Conservation (phyloP, 1,140 invertebrate species). For the Trichonephila clavata region DNA sequence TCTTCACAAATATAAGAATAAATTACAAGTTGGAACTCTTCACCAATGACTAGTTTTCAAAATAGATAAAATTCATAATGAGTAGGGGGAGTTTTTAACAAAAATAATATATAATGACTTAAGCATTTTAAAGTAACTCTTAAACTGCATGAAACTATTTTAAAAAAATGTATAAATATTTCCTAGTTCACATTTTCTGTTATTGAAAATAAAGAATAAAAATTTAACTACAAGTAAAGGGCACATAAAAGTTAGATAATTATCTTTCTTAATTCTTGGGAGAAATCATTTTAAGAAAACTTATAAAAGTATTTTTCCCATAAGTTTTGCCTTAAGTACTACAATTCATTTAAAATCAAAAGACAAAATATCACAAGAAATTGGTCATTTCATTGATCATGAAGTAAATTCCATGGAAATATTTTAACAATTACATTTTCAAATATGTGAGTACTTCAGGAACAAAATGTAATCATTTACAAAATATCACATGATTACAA, state of each 20-base stretch:
- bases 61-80: not conserved
- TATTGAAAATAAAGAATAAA: not conserved
- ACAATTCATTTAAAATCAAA: not conserved
- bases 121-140: not conserved
- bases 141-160: not conserved
- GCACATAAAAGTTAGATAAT: not conserved
- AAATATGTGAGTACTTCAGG: not conserved
- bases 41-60: constrained; percentile 16
- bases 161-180: not conserved
- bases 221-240: not conserved
- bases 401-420: not conserved
- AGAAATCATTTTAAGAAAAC: not conserved
- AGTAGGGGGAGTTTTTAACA: not conserved
- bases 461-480: not conserved
- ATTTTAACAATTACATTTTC: not conserved
- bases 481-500: constrained; percentile 29
- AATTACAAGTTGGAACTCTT: constrained; percentile 12
- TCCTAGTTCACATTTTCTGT: not conserved
- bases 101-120: constrained; percentile 13
- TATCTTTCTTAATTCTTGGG: not conserved
- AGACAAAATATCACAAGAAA: constrained; percentile 36
- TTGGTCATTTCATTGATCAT: constrained; percentile 21
- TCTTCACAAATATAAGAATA: not conserved
- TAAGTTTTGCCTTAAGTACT: not conserved
- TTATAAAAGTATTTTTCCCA: not conserved